A percentile compares a stretch with the other conserved stretches of the same genome.
These are phyloP conservation scores for Heterotis niloticus DNA, from an alignment of 2,113 vertebrate species.

Conservation along the genomic window DNA sequence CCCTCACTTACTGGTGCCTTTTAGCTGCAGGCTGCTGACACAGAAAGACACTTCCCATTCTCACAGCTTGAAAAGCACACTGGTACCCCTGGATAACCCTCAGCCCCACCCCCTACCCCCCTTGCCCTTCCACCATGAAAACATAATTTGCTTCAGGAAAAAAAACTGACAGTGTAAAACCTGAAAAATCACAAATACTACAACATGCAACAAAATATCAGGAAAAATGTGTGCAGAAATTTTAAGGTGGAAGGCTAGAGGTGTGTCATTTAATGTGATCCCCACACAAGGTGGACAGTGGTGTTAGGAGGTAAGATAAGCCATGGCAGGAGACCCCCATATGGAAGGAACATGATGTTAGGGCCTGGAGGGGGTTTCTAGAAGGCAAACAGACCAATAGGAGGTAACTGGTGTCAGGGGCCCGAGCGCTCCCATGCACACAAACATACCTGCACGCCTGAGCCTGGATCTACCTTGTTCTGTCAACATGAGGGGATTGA, in stretches of 20 bases:
- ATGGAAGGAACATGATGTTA: not conserved
- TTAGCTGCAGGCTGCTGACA: not conserved
- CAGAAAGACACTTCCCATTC: not conserved
- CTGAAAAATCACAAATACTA: not conserved
- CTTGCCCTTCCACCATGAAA: not conserved
- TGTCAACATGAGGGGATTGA: constrained; percentile 2
- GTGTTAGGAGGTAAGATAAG: too few species aligned
- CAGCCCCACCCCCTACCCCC: too few species aligned
- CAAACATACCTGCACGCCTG: not conserved
- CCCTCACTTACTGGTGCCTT: not conserved
- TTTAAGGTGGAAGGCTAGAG: too few species aligned
- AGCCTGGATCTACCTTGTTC: not conserved
- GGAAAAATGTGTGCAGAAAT: not conserved
- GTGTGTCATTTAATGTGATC: too few species aligned
- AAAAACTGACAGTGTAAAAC: not conserved
- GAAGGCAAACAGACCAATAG: not conserved
- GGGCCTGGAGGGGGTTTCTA: too few species aligned
- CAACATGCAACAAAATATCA: not conserved
- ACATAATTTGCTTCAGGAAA: not conserved
- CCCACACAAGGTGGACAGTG: too few species aligned
- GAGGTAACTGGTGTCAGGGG: too few species aligned
- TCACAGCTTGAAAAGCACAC: not conserved
- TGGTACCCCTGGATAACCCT: constrained; percentile 11
- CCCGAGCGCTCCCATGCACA: not conserved
- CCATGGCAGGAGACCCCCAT: not conserved